Evolutionary conservation across 2,797 vertebrate species (phyloP), one percentile per base, ranked within the genome.

Genomic region (Myotis planiceps): DNA sequence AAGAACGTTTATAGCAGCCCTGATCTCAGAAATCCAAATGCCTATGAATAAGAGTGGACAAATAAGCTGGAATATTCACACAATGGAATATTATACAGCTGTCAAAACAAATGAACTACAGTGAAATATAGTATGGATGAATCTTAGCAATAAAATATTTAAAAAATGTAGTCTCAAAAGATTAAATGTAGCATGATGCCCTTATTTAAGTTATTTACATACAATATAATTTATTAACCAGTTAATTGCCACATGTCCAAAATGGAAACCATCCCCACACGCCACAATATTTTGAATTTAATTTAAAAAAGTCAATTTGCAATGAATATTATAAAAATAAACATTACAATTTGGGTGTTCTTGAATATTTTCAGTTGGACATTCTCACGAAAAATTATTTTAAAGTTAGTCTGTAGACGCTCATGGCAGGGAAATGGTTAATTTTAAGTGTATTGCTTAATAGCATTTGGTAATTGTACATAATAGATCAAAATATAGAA

Each of bases 401-500:
- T 58, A 27, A 58, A 58, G 25, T 58, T 58, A 12, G 5, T 25
- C 55, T 58, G 12, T 27, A 58, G 25, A 14, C 13, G 12, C 25
- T 58, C 29, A 27, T 27, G 25, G 55, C 25, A 58, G 25, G 10
- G 25, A 58, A 58, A 58, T 60, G 10, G 55, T 27, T 27, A 49
- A 32, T 76, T 86, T 94, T 53, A 79, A 90, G 69, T 47, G 25
- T 68, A 25, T 32, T 68, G 21, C 94, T 88, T 94, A 88, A 45
- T 89, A 32, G 88, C 49, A 76, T 84, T 83, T 96, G 39, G 53
- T 86, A 86, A 78, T 89, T 92, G 9, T 47, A 47, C 82, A 37
- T 83, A 93, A 88, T 94, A 92, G 10, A 79, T 23, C 82, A 96
- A 49, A 83, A 69, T 89, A 58, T 2, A 55, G 76, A 90, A 90